Evolutionary conservation across 2,797 vertebrate genomes (phyloP).

Genomic region (Lates japonicus): DNA sequence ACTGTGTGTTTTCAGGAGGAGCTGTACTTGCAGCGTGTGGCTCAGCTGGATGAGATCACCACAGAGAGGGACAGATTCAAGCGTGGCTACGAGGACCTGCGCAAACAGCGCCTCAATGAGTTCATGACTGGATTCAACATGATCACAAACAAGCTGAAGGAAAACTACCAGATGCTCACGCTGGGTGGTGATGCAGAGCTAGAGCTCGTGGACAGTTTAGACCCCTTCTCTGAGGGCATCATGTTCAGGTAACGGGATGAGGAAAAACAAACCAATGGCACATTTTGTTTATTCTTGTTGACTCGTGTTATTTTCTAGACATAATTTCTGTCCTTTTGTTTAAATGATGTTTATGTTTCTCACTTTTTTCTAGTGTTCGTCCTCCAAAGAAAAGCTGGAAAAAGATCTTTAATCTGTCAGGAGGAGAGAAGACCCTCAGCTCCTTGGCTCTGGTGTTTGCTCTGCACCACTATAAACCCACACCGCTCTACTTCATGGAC

Average conservation of each 20-base stretch:
- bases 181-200: conserved; percentile 97
- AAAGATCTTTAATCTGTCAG: conserved; percentile 98
- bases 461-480: conserved; percentile 98
- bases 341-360: neutral
- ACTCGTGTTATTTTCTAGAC: neutral
- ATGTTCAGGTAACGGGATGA: conserved; percentile 90
- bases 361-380: conserved; percentile 86
- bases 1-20: conserved; percentile 88
- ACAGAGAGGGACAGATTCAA: conserved; percentile 92
- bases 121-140: conserved; percentile 98
- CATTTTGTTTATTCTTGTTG: no score
- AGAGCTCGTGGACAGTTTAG: conserved; percentile 97
- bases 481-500: conserved; percentile 98
- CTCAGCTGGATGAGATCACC: conserved; percentile 94
- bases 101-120: conserved; percentile 95
- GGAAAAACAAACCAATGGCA: neutral
- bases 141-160: conserved; percentile 98
- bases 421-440: conserved; percentile 98
- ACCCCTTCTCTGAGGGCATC: conserved; percentile 99
- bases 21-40: conserved; percentile 93
- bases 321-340: neutral
- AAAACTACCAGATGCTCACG: conserved; percentile 99
- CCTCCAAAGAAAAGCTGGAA: conserved; percentile 99
- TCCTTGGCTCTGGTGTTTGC: conserved; percentile 97
- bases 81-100: conserved; percentile 91